These are phyloP conservation scores for Trypoxylon attenuatum DNA, from an alignment of 2,888 invertebrate species.

Conservation along the genomic window DNA sequence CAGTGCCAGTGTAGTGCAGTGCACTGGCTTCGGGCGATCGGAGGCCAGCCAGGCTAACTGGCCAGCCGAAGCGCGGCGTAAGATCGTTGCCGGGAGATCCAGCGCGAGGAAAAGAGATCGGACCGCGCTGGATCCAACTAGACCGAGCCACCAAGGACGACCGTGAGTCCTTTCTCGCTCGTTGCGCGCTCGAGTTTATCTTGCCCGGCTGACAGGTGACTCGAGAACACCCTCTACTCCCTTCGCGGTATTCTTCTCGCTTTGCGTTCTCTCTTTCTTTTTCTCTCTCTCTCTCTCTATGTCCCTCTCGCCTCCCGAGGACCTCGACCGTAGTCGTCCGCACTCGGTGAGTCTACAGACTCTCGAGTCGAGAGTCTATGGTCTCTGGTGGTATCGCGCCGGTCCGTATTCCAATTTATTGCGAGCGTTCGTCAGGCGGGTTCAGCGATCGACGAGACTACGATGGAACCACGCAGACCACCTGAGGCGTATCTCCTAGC, in stretches of 20 bases:
- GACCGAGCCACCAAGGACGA: constrained; percentile 49
- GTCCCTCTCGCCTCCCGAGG: constrained; percentile 3
- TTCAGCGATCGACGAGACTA: constrained; percentile 32
- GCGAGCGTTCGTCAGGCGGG: constrained; percentile 46
- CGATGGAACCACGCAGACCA: constrained; percentile 45
- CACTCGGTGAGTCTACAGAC: constrained; percentile 16
- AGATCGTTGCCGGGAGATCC: constrained; percentile 16
- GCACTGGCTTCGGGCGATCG: neutral
- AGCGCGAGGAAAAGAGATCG: constrained; percentile 23
- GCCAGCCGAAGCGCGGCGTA: constrained; percentile 28
- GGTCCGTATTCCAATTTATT: constrained; percentile 62
- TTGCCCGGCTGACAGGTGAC: constrained; percentile 46
- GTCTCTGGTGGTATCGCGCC: constrained; percentile 39
- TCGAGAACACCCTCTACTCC: constrained; percentile 51
- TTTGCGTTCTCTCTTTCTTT: constrained; percentile 21
- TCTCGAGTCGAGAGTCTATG: constrained; percentile 4
- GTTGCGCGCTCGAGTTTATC: constrained; percentile 44
- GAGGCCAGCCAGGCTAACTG: constrained; percentile 22
- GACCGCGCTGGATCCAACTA: constrained; percentile 35
- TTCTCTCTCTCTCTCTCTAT: no score
- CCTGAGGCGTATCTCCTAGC: constrained; percentile 47
- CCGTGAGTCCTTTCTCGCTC: constrained; percentile 23
- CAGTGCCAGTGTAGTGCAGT: no score
- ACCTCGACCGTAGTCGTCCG: neutral
- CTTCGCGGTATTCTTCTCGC: no score